Percentiles rank a stretch among this genome's conserved stretches.
These are phyloP conservation scores for Amphipyra tragopoginis DNA, from an alignment of 2,888 invertebrate species.

Conservation along the genomic window DNA sequence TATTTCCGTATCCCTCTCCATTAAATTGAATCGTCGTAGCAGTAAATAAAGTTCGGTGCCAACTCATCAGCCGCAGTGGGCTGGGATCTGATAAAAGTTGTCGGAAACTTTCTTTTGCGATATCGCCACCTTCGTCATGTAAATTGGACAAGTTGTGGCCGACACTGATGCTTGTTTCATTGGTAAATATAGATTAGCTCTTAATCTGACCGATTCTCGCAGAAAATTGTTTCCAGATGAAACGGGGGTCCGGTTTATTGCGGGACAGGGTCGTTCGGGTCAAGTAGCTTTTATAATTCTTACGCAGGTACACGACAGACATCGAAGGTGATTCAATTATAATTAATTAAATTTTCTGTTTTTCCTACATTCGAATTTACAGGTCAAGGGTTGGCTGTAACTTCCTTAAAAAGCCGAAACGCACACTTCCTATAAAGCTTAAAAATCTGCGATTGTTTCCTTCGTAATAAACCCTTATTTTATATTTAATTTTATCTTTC, in stretches of 20 bases:
- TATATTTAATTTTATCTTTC: conserved; percentile 32
- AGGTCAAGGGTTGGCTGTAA: no score
- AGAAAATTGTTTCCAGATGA: conserved; percentile 76
- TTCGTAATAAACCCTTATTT: conserved; percentile 23
- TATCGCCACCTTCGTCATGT: conserved; percentile 89
- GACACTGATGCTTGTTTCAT: conserved; percentile 84
- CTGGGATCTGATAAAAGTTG: conserved; percentile 87
- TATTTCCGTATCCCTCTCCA: conserved; percentile 72
- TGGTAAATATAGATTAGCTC: conserved; percentile 83
- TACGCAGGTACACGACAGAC: conserved; percentile 28
- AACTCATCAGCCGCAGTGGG: conserved; percentile 87
- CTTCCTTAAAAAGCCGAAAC: background rate
- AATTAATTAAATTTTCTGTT: conserved; percentile 32
- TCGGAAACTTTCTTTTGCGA: conserved; percentile 87
- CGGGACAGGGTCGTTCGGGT: conserved; percentile 54
- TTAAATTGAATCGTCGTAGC: conserved; percentile 76
- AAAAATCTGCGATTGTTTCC: background rate
- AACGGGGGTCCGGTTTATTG: conserved; percentile 49
- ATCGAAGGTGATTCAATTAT: conserved; percentile 35
- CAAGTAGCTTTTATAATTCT: conserved; percentile 60
- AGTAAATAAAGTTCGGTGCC: conserved; percentile 86
- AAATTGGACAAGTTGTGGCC: conserved; percentile 87
- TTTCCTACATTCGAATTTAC: background rate
- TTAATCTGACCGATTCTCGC: conserved; percentile 77
- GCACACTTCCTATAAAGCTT: conserved; percentile 4